Conservation (phyloP, 2,888 invertebrate genomes). For the Rhingia campestris region DNA sequence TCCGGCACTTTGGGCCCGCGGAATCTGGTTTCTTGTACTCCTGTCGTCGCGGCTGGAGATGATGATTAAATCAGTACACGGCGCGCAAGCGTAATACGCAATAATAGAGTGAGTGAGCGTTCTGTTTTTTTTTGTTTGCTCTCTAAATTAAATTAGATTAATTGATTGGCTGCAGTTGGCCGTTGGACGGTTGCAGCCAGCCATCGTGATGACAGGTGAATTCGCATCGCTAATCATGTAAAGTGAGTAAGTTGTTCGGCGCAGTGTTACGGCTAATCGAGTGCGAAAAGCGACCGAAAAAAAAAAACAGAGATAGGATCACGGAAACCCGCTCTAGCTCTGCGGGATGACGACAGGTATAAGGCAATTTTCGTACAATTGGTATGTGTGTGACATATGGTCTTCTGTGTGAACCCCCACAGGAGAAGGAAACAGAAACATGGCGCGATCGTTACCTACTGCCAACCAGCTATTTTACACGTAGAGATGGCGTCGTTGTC, state of each 20-base stretch:
- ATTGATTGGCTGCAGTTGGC: constrained; percentile 59
- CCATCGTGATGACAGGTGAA: constrained; percentile 66
- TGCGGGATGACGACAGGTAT: constrained; percentile 53
- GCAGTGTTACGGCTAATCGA: constrained; percentile 62
- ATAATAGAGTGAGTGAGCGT: constrained; percentile 49
- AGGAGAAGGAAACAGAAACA: constrained; percentile 44
- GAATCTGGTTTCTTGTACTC: constrained; percentile 56
- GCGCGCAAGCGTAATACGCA: constrained; percentile 48
- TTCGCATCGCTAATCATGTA: constrained; percentile 70
- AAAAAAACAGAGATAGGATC: constrained; percentile 55
- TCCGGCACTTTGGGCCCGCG: constrained; percentile 8
- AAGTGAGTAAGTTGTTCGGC: constrained; percentile 68
- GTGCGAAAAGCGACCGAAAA: background rate
- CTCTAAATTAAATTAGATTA: constrained; percentile 63
- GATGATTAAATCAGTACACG: constrained; percentile 69
- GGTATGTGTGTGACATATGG: constrained; percentile 72
- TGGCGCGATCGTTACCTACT: constrained; percentile 48
- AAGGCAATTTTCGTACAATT: constrained; percentile 52
- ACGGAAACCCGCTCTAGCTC: constrained; percentile 61
- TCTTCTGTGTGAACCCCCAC: constrained; percentile 43
- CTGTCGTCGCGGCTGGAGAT: constrained; percentile 27
- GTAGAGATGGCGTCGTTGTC: constrained; percentile 46
- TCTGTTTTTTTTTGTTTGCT: constrained; percentile 35
- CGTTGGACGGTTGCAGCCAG: constrained; percentile 7
- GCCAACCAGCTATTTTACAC: constrained; percentile 55